Evolutionary conservation across 1,140 invertebrate genomes (phyloP).

Genomic region (Calycopis cecrops): DNA sequence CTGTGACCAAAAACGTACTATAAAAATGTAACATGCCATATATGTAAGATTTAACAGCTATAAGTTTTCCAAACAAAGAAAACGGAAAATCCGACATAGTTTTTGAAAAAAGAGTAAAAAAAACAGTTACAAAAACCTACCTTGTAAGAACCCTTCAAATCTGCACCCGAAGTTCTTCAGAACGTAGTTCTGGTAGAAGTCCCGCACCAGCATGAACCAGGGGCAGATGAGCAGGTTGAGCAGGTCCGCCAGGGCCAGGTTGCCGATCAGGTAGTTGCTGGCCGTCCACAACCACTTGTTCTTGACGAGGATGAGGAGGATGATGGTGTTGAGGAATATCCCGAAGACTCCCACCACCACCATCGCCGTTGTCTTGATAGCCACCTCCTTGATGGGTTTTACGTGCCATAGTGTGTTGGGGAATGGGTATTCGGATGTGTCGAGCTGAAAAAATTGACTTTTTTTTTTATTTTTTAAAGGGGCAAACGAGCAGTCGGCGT

Average conservation of each 20-base stretch:
- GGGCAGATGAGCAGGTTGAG: conserved; percentile 84
- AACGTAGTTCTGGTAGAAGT: conserved; percentile 85
- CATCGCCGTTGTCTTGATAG: conserved; percentile 77
- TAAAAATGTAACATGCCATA: too few relatives aligned
- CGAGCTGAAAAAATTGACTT: conserved; percentile 56
- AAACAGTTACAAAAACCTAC: too few relatives aligned
- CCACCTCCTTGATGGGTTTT: conserved; percentile 76
- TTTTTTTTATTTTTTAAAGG: too few relatives aligned
- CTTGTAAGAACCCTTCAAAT: conserved; percentile 81
- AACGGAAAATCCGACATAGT: too few relatives aligned
- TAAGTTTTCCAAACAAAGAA: too few relatives aligned
- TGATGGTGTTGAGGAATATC: conserved; percentile 82
- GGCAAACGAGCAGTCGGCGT: too few relatives aligned
- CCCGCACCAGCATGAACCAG: conserved; percentile 81
- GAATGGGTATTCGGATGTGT: conserved; percentile 68
- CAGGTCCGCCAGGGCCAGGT: conserved; percentile 86
- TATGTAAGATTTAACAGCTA: too few relatives aligned
- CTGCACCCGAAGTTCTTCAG: conserved; percentile 82
- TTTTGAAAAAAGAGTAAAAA: too few relatives aligned
- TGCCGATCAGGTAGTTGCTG: conserved; percentile 87
- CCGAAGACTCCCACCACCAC: conserved; percentile 80
- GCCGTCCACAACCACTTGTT: conserved; percentile 83
- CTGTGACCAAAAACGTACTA: too few relatives aligned
- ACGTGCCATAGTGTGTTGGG: conserved; percentile 79
- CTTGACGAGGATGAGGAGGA: conserved; percentile 81